These are phyloP conservation scores for Malacoraja senta DNA, from an alignment of 2,797 vertebrate species.

Conservation along the genomic window DNA sequence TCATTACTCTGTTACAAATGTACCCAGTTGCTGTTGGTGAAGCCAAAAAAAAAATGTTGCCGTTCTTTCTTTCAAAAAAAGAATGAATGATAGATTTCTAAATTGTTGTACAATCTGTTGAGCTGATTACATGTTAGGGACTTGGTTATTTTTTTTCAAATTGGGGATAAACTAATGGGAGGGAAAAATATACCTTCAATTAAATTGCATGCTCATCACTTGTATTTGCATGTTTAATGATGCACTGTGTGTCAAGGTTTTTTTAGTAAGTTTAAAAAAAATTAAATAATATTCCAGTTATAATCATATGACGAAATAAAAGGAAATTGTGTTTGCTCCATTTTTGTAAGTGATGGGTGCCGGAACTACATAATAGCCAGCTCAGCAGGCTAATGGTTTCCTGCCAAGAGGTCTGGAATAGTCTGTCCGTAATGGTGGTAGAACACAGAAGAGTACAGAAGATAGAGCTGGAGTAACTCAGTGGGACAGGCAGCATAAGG, in stretches of 20 bases:
- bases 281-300: neutral
- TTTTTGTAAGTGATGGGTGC: neutral
- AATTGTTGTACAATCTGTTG: neutral
- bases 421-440: too few species aligned
- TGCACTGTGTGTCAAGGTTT: neutral
- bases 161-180: neutral
- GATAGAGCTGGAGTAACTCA: too few species aligned
- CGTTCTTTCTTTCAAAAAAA: neutral
- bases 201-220: neutral
- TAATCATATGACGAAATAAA: neutral
- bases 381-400: neutral
- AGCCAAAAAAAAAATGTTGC: neutral
- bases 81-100: neutral
- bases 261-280: neutral
- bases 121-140: neutral
- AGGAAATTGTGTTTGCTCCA: neutral
- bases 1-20: too few species aligned
- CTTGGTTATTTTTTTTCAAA: neutral
- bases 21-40: neutral
- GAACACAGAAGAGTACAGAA: too few species aligned
- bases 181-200: neutral
- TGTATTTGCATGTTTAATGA: neutral
- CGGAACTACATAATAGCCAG: neutral
- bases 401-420: neutral
- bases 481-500: too few species aligned